phyloP scores from a whole-genome alignment of 2,113 vertebrate species.

The Lagenorhynchus albirostris region DNA sequence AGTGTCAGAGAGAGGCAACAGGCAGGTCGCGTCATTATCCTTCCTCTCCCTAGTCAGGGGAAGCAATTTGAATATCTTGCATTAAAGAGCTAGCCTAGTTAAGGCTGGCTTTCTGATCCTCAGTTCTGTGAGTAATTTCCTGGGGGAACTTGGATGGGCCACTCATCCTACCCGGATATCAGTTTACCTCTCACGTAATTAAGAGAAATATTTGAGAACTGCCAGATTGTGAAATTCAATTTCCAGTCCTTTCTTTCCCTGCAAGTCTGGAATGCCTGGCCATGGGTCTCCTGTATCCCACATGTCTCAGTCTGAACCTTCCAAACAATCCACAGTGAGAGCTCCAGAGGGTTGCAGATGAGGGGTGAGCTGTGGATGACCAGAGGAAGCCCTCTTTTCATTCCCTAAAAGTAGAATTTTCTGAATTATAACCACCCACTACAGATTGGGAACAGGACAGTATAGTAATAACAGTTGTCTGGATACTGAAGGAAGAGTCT shows the following conservation, averaged over 20 bases:
- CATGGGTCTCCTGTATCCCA: too few species aligned
- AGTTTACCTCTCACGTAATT: background rate
- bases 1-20: background rate
- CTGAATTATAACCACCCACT: background rate
- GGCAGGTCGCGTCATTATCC: background rate
- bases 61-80: background rate
- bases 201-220: conserved; percentile 10
- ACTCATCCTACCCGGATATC: background rate
- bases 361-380: background rate
- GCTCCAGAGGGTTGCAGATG: background rate
- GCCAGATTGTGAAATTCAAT: background rate
- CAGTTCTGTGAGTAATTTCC: background rate
- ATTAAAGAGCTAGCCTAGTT: background rate
- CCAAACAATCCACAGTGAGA: background rate
- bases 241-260: background rate
- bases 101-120: background rate
- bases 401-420: background rate
- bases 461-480: background rate
- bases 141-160: background rate
- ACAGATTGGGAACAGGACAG: background rate
- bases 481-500: background rate
- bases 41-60: background rate
- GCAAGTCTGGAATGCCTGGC: background rate
- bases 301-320: background rate
- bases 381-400: background rate